Base-by-base conservation (phyloP, 1,140 invertebrate species). In the Lasioglossum albipes region DNA sequence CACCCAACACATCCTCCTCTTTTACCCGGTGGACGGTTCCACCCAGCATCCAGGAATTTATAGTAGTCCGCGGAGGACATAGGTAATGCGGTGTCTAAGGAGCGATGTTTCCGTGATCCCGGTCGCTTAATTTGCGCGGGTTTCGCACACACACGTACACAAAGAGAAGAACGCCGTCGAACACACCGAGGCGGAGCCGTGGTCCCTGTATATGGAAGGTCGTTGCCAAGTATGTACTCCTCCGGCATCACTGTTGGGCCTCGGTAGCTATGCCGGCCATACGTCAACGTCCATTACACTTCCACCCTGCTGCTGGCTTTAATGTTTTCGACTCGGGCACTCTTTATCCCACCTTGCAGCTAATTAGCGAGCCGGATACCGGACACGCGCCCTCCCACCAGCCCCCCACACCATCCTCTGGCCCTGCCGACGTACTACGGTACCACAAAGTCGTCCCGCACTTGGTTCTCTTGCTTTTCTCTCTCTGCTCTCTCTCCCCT, bases 271-370 rank as follows among this genome's bases (percentile, higher is more conserved):
- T 86, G 81, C 73, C 84, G 75, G 77, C 85, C 88, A 89, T 88
- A 89, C 89, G 88, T 90, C 89, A 89, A 87, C 84, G 88, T 89
- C 85, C 83, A 89, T 88, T 89, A 88, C 83, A 85, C 82, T 85
- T 86, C 84, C 79, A 83, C 70, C 80, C 76, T 67, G 79, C 82
- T 78, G 82, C 79, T 81, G 79, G 81, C 86, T 89, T 89, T 89
- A 89, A 89, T 90, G 87, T 90, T 90, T 89, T 89, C 87, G 89
- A 89, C 88, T 82, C 81, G 82, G 79, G 84, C 84, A 86, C 89
- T 89, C 89, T 90, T 90, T 90, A 89, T 90, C 84, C 87, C 89
- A 90, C 88, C 89, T 90, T 87, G 88, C 86, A 87, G 89, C 89
- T 90, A 90, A 90, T 90, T 90, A 90, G 89, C 87, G 88, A 89